Conservation (phyloP, 1,140 invertebrate species). For the Lamellibrachia luymesi region DNA sequence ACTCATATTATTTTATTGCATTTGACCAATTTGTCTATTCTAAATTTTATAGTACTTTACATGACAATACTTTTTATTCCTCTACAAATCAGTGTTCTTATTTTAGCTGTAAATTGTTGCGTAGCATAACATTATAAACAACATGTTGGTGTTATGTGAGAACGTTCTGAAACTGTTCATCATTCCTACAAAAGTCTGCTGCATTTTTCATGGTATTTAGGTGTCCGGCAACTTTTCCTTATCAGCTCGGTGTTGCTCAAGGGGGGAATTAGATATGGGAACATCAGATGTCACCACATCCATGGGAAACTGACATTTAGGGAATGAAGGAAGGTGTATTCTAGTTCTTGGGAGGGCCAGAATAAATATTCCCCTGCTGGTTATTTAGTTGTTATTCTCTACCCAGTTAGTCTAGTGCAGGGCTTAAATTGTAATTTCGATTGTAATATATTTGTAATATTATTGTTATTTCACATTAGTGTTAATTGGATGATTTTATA, state of each 20-base stretch:
- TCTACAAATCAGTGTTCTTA: neutral
- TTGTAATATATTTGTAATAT: neutral
- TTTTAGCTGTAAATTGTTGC: neutral
- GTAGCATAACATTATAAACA: neutral
- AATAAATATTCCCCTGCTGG: neutral
- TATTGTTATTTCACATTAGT: neutral
- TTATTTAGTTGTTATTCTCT: neutral
- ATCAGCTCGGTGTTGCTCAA: neutral
- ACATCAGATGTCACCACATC: neutral
- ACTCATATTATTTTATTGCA: neutral
- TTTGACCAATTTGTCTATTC: too few species aligned
- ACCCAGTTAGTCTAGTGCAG: too few species aligned
- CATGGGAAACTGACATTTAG: neutral
- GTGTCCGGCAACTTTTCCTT: neutral
- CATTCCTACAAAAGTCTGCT: neutral
- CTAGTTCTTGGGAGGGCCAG: neutral
- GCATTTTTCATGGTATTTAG: neutral
- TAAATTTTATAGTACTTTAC: neutral
- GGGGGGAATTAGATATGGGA: neutral
- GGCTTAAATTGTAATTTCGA: neutral
- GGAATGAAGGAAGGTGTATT: neutral
- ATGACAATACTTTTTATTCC: neutral
- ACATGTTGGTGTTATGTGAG: neutral
- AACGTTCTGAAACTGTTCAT: neutral
- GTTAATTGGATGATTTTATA: neutral